Evolutionary conservation across 1,140 invertebrate species (phyloP).

Genomic region (Acromyrmex echinatior): DNA sequence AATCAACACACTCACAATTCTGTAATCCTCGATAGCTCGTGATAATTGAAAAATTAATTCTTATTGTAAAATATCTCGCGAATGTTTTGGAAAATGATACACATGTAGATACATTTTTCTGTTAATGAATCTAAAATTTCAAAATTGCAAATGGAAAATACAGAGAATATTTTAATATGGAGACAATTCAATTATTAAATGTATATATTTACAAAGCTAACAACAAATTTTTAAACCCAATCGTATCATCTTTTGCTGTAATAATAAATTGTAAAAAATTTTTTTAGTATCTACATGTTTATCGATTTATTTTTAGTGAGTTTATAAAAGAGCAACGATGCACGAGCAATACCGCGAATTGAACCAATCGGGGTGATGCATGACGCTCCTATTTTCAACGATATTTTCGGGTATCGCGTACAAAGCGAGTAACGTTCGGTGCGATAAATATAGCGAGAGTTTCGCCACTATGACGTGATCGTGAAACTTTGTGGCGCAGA

Average conservation of each 20-base stretch:
- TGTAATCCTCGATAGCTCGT: background rate
- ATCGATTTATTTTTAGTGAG: conserved; percentile 29
- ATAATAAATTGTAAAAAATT: conserved; percentile 39
- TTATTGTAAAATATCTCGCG: background rate
- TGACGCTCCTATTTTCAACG: background rate
- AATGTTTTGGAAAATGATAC: background rate
- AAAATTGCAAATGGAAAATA: background rate
- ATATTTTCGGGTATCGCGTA: conserved; percentile 55
- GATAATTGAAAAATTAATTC: conserved; percentile 12
- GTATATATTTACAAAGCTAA: background rate
- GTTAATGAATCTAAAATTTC: background rate
- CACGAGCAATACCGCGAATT: conserved; percentile 60
- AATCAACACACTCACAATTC: conserved; percentile 27
- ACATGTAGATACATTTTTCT: background rate
- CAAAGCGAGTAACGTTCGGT: conserved; percentile 49
- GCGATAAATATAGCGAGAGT: conserved; percentile 55
- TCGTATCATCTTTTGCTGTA: background rate
- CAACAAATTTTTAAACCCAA: conserved; percentile 26
- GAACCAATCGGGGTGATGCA: conserved; percentile 57
- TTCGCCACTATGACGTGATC: conserved; percentile 31
- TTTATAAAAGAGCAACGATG: conserved; percentile 44
- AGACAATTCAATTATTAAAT: background rate
- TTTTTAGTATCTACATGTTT: conserved; percentile 29
- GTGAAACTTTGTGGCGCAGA: conserved; percentile 50
- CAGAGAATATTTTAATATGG: conserved; percentile 4